Base-by-base conservation (phyloP, 2,113 vertebrate genomes). In the Typhlomys cinereus region DNA sequence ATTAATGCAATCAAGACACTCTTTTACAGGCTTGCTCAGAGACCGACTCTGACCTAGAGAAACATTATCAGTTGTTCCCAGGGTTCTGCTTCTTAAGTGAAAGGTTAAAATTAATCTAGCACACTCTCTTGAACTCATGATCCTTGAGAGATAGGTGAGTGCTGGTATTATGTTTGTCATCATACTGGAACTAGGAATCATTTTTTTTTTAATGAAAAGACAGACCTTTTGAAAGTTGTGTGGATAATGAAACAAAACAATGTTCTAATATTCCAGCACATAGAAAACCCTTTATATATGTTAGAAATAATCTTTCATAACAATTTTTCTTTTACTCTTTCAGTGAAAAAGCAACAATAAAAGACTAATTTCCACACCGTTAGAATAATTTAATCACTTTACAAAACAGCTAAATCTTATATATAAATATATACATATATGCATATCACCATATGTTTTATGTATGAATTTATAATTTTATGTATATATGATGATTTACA, bases 381-480 rank as follows among this genome's bases (percentile, higher is more conserved):
- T 86, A 92, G 88, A 92, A 88, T 54, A 48, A 75, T 70, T 81
- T 75, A 88, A 39, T 92, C 86, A 92, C 82, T 93, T 91, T 86
- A 85, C 27, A 79, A 90, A 93, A 82, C 34, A 83, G 83, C 39
- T 84, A 71, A 82, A 14, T 92, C 50, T 90, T 69, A 82, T 74
- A 75, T 85, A 85, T 88, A 93, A 95, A 93, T 90, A 94, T 70
- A 78, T 13, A 57, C 69, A 92, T 88, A 61, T 41, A 74, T 90
- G 34, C 41, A 81, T 91, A 89, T 59, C 61, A 67, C 92, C 96
- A 92, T 89, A 87, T 95, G 83, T 75, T 92, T 93, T 83, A 86
- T 75, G 66, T 21, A 89, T 71, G 54, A 1, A 93, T 84, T 84
- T 5, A 61, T 36, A 69, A 44, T 52, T 29, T 50, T 52, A 79